phyloP scores from a whole-genome alignment of 1,140 invertebrate species.

The Episyrphus balteatus region DNA sequence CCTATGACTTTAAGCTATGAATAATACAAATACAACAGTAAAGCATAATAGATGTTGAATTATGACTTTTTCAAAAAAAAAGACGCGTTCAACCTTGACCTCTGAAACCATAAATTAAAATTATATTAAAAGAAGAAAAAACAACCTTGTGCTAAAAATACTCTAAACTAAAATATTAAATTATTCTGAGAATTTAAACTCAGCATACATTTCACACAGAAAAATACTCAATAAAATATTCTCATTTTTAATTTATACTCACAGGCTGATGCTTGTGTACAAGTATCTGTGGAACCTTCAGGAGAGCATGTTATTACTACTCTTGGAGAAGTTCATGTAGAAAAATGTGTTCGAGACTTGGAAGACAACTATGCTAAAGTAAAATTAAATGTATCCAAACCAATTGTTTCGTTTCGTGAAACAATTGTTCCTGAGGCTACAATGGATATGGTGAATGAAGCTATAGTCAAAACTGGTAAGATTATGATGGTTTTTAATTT shows the following conservation, averaged over 20 bases:
- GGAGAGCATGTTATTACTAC: constrained; percentile 95
- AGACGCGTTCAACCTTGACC: no score
- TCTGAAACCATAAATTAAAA: no score
- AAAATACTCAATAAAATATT: background rate
- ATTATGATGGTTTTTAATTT: constrained; percentile 22
- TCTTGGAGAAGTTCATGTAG: constrained; percentile 94
- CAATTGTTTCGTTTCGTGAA: constrained; percentile 93
- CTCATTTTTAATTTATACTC: constrained; percentile 38
- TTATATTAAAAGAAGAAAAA: no score
- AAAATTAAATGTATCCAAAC: constrained; percentile 80
- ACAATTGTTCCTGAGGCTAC: constrained; percentile 77
- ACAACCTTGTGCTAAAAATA: no score
- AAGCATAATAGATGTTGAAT: no score
- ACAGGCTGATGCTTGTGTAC: constrained; percentile 79
- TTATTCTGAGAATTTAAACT: no score
- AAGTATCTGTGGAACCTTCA: constrained; percentile 81
- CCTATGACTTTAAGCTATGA: no score
- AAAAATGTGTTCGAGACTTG: constrained; percentile 86
- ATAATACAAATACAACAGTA: no score
- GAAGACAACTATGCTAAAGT: constrained; percentile 74
- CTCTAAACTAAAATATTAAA: no score
- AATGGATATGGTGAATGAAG: constrained; percentile 82
- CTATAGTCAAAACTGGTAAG: constrained; percentile 51
- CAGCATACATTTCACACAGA: no score
- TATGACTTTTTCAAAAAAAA: no score